phyloP scores from a whole-genome alignment of 2,113 vertebrate species.

The Mastomys natalensis region DNA sequence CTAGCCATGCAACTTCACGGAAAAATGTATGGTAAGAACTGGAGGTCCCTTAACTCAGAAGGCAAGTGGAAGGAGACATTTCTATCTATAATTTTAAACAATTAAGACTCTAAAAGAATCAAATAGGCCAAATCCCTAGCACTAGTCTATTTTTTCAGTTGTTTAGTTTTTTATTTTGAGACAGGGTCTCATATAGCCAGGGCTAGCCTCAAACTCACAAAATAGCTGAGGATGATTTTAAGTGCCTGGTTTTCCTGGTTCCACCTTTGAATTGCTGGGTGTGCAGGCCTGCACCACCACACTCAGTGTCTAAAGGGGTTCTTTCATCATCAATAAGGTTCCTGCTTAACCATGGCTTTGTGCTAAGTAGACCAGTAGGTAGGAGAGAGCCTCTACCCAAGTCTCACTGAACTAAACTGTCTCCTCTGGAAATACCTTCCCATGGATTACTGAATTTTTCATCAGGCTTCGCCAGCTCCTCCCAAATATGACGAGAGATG shows the following conservation, averaged over 20 bases:
- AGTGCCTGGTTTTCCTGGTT: background rate
- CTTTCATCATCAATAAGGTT: background rate
- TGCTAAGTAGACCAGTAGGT: background rate
- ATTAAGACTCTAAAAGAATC: background rate
- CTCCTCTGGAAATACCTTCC: slow-evolving; percentile 23
- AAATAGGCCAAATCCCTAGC: background rate
- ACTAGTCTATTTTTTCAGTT: background rate
- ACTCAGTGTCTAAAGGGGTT: background rate
- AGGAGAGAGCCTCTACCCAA: slow-evolving; percentile 2
- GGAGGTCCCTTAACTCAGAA: background rate
- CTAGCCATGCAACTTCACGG: background rate
- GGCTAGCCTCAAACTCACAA: background rate
- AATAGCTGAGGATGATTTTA: background rate
- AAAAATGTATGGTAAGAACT: background rate
- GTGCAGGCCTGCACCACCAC: background rate
- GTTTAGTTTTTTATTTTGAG: background rate
- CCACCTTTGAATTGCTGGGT: background rate
- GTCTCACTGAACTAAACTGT: slow-evolving; percentile 40
- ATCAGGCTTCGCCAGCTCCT: background rate
- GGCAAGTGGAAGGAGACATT: slow-evolving; percentile 20
- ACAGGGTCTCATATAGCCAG: background rate
- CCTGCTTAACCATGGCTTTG: background rate
- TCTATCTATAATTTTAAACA: background rate
- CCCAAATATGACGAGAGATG: background rate
- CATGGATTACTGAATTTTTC: slow-evolving; percentile 7